Percentiles rank a stretch among this genome's conserved stretches.
phyloP scores from a whole-genome alignment of 2,888 invertebrate species.

The Apodemia duryi region DNA sequence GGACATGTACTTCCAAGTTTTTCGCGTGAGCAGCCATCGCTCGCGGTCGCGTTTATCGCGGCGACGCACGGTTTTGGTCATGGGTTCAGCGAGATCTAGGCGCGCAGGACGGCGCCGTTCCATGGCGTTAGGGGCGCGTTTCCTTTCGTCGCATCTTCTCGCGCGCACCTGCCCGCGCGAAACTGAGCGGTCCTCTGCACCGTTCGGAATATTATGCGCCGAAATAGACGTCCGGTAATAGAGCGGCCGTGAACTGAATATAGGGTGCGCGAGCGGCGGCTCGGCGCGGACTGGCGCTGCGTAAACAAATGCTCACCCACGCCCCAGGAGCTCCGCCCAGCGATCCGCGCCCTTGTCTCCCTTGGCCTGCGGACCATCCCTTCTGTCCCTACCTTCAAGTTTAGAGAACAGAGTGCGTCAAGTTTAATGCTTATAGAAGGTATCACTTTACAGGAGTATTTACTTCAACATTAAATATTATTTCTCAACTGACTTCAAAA shows the following conservation, averaged over 20 bases:
- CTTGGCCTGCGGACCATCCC: constrained; percentile 52
- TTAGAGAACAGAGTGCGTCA: too few species aligned
- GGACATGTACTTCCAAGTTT: constrained; percentile 96
- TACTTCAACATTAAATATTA: too few species aligned
- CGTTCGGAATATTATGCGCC: constrained; percentile 66
- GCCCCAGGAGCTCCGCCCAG: constrained; percentile 37
- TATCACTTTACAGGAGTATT: too few species aligned
- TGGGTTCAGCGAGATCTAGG: constrained; percentile 60
- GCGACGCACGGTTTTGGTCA: constrained; percentile 74
- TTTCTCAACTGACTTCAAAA: too few species aligned
- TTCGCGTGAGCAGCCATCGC: constrained; percentile 91
- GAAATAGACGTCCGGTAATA: constrained; percentile 73
- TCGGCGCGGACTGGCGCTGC: constrained; percentile 43
- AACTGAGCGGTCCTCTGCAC: constrained; percentile 66
- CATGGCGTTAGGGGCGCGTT: constrained; percentile 44
- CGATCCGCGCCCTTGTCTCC: constrained; percentile 38
- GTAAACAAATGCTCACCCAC: constrained; percentile 49
- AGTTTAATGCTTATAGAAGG: too few species aligned
- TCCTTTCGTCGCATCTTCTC: constrained; percentile 40
- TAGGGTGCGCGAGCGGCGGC: constrained; percentile 57
- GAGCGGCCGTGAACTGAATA: constrained; percentile 76
- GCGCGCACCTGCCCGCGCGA: constrained; percentile 67
- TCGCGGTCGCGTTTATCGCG: constrained; percentile 82
- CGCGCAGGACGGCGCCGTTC: constrained; percentile 56
- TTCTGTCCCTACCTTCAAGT: constrained; percentile 39